phyloP scores from a whole-genome alignment of 2,888 invertebrate genomes.

The Oscheius sp. region DNA sequence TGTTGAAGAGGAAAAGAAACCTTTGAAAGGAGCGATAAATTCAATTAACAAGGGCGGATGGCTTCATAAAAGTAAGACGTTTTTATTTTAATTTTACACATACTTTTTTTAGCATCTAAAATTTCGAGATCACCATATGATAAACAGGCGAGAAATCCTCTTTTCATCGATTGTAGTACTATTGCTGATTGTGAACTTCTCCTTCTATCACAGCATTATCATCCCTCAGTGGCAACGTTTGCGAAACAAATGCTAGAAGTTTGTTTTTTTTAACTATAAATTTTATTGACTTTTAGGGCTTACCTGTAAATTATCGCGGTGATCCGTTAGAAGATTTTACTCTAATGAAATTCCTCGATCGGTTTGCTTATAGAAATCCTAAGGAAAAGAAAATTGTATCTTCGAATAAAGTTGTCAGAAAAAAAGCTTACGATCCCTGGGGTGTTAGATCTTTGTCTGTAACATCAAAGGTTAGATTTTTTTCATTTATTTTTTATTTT shows the following conservation, averaged over 20 bases:
- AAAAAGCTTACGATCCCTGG: constrained; percentile 55
- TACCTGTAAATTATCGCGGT: constrained; percentile 80
- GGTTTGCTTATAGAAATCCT: constrained; percentile 91
- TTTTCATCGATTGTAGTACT: constrained; percentile 82
- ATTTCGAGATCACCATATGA: constrained; percentile 71
- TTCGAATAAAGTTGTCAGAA: constrained; percentile 33
- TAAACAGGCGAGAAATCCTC: constrained; percentile 81
- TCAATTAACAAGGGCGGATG: constrained; percentile 39
- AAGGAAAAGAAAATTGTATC: constrained; percentile 69
- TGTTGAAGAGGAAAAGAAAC: constrained; percentile 10
- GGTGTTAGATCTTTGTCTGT: constrained; percentile 58
- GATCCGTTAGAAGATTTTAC: constrained; percentile 93
- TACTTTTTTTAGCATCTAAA: constrained; percentile 27
- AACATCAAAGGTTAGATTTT: constrained; percentile 45
- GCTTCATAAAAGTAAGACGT: constrained; percentile 44
- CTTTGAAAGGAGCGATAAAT: neutral
- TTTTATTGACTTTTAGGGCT: constrained; percentile 38
- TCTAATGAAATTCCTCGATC: constrained; percentile 87
- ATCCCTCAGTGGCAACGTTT: constrained; percentile 90
- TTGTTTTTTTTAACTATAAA: constrained; percentile 22
- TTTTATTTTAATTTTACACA: neutral
- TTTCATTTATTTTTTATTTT: neutral
- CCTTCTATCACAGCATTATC: constrained; percentile 81
- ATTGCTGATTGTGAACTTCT: constrained; percentile 82
- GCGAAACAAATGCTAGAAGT: constrained; percentile 81